These are phyloP conservation scores for Chloroclysta siterata DNA, from an alignment of 2,888 invertebrate species.

Conservation along the genomic window DNA sequence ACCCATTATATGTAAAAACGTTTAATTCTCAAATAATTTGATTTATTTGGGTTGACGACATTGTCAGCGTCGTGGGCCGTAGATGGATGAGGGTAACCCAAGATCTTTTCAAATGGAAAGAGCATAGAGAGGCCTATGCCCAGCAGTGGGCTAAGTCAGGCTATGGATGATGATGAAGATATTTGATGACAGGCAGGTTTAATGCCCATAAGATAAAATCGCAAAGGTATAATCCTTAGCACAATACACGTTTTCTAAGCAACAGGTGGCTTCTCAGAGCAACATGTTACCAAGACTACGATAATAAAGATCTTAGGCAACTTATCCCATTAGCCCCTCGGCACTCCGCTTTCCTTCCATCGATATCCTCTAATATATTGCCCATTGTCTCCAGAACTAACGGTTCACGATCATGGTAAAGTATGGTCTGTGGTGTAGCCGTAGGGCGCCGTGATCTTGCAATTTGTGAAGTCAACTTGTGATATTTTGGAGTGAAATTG, in stretches of 20 bases:
- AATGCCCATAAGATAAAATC: slow-evolving; percentile 5
- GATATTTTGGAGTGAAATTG: slow-evolving; percentile 24
- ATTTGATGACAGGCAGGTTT: not conserved
- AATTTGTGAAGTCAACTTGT: slow-evolving; percentile 24
- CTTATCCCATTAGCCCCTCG: slow-evolving; percentile 28
- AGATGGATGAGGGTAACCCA: no score
- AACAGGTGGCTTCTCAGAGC: slow-evolving; percentile 20
- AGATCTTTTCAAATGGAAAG: no score
- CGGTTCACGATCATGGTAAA: slow-evolving; percentile 23
- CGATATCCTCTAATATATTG: slow-evolving; percentile 47
- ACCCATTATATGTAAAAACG: no score
- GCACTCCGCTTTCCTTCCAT: slow-evolving; percentile 31
- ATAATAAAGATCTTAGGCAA: slow-evolving; percentile 25
- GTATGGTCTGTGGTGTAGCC: slow-evolving; percentile 16
- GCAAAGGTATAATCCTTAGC: not conserved
- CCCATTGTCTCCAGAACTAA: slow-evolving; percentile 49
- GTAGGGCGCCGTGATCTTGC: slow-evolving; percentile 24
- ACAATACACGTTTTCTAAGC: slow-evolving; percentile 2
- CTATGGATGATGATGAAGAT: no score
- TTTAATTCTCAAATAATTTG: no score
- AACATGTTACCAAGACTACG: slow-evolving; percentile 11
- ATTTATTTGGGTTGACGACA: no score
- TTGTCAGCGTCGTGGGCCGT: no score
- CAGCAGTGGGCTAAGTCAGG: no score
- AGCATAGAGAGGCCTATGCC: no score